phyloP scores from a whole-genome alignment of 2,888 invertebrate genomes.

The Rapana venosa region DNA sequence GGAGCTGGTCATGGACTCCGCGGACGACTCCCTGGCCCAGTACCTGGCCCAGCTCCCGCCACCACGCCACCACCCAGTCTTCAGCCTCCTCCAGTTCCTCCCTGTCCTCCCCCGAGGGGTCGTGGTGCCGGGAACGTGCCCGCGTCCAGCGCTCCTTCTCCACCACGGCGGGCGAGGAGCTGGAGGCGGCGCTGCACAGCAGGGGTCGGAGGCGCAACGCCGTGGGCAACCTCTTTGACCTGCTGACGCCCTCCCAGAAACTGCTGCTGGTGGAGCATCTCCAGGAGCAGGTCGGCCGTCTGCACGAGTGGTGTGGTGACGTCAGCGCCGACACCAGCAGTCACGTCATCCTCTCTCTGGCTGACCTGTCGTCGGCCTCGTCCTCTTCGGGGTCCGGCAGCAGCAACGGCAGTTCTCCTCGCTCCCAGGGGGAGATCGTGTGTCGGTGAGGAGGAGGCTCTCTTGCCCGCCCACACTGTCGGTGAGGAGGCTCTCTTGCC shows the following conservation, averaged over 20 bases:
- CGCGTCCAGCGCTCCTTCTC: constrained; percentile 27
- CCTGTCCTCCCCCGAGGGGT: too few relatives aligned
- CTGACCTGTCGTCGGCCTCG: neutral
- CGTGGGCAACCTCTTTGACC: constrained; percentile 43
- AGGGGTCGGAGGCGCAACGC: constrained; percentile 31
- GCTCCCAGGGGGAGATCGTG: constrained; percentile 24
- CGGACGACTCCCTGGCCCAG: neutral
- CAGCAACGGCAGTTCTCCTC: neutral
- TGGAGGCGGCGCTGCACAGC: neutral
- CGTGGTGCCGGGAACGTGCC: neutral
- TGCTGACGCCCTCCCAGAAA: constrained; percentile 25
- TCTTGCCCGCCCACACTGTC: neutral
- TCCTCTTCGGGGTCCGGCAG: neutral
- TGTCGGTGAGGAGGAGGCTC: constrained; percentile 9
- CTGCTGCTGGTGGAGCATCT: constrained; percentile 41
- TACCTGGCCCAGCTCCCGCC: neutral
- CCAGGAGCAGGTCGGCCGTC: constrained; percentile 20
- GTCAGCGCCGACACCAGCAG: neutral
- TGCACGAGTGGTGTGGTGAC: neutral
- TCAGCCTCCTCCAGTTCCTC: too few relatives aligned
- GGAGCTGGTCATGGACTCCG: neutral
- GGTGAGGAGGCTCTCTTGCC: neutral
- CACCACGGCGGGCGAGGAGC: neutral
- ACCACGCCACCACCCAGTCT: neutral
- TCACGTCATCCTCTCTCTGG: neutral